phyloP scores from a whole-genome alignment of 1,140 invertebrate genomes.

The Drosophila kikkawai region DNA sequence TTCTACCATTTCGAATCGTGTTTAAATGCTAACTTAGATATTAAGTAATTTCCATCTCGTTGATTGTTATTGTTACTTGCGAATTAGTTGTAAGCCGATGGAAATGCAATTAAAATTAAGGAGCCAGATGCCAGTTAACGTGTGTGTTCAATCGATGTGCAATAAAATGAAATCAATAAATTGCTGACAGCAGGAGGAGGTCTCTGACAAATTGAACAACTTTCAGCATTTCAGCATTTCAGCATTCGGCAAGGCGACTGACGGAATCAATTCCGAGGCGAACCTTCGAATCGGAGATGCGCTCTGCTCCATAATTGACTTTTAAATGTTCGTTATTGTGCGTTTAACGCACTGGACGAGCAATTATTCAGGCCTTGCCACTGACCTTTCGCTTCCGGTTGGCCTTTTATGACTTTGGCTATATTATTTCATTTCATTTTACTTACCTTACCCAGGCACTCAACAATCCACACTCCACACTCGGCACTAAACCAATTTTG shows the following conservation, averaged over 20 bases:
- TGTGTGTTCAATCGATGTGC: slow-evolving; percentile 55
- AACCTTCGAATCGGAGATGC: slow-evolving; percentile 69
- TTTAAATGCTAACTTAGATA: slow-evolving; percentile 28
- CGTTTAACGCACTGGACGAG: slow-evolving; percentile 57
- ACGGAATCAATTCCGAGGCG: slow-evolving; percentile 23
- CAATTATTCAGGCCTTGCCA: slow-evolving; percentile 66
- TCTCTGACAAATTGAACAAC: slow-evolving; percentile 56
- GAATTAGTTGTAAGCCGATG: slow-evolving; percentile 36
- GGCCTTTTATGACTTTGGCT: slow-evolving; percentile 35
- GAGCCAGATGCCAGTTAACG: slow-evolving; percentile 20
- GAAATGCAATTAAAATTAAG: slow-evolving; percentile 48
- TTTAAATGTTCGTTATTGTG: slow-evolving; percentile 62
- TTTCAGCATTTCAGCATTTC: slow-evolving; percentile 50
- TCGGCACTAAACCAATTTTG: slow-evolving; percentile 10
- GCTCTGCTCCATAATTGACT: slow-evolving; percentile 68
- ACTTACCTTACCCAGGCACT: slow-evolving; percentile 9
- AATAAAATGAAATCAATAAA: slow-evolving; percentile 63
- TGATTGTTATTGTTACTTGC: slow-evolving; percentile 23
- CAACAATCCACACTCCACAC: not conserved
- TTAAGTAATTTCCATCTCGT: slow-evolving; percentile 35
- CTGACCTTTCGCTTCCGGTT: slow-evolving; percentile 70
- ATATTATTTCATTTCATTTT: not conserved
- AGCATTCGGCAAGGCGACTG: slow-evolving; percentile 1
- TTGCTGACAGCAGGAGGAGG: slow-evolving; percentile 30
- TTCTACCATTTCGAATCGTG: slow-evolving; percentile 21